Evolutionary conservation across 2,113 vertebrate genomes (phyloP), one percentile per base, ranked within the genome.

Genomic region (Odontophorus gujanensis): DNA sequence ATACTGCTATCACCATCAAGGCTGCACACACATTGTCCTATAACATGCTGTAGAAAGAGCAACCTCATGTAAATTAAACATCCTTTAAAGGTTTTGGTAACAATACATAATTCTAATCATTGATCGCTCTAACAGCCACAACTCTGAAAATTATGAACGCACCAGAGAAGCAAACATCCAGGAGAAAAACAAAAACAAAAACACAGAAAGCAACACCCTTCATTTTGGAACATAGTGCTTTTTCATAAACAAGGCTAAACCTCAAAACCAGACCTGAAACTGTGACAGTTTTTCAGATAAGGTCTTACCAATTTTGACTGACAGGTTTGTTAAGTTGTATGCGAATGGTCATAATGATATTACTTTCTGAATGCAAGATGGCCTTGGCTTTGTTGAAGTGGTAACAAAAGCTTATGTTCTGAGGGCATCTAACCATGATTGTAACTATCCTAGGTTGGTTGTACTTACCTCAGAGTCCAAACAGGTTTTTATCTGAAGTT

Each of bases 121-220:
- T 0, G 0, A 34, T 15, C 4, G 2, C 38, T 73, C 0, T 4
- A 43, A 34, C 18, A 61, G 9, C 18, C 26, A 17, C 21, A 68
- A 28, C 59, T 50, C 65, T 15, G 24, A 61, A 28, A 90, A 74
- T 13, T 51, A 10, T 6, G 28, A 40, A 16, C 36, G 20, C 34
- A 57, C 22, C 13, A 17, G 16, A 81, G 6, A 69, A 43, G 24
- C 6, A 77, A 87, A 14, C 4, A 67, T 12, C 79, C 62, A 17
- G 45, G 15, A 22, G 6, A 26, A 26, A 40, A 40, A 40, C 40
- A 40, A 40, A 40, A 17, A 36, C 21, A 25, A 58, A 58, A n/a
- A 59, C 34, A 22, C 85, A 69, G 32, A 85, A 78, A 69, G 2
- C 21, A 81, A 69, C 77, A 38, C 30, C 32, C 32, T 6, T 47